Conservation (phyloP, 2,113 vertebrate species). For the Pleuronectes platessa region DNA sequence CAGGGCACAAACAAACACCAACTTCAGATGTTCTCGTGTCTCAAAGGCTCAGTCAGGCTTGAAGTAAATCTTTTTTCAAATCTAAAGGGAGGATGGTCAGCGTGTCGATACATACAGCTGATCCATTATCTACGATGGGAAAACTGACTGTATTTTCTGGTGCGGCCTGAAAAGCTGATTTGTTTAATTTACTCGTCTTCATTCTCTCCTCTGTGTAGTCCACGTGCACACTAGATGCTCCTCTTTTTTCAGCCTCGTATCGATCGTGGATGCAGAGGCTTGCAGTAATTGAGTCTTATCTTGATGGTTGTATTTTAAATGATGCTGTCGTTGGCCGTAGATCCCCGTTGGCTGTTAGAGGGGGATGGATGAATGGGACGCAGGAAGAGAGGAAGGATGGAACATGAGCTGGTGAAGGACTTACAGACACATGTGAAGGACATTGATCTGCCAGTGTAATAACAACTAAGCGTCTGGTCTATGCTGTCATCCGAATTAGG, state of each 20-base stretch:
- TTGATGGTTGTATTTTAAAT: constrained; percentile 76
- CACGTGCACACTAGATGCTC: constrained; percentile 19
- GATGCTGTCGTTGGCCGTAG: constrained; percentile 56
- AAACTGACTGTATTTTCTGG: background rate
- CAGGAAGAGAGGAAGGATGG: background rate
- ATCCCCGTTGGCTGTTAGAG: constrained; percentile 36
- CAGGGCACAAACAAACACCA: background rate
- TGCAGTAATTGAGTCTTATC: constrained; percentile 73
- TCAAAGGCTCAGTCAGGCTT: background rate
- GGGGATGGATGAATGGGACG: constrained; percentile 11
- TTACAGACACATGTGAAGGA: constrained; percentile 13
- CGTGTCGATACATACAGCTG: background rate
- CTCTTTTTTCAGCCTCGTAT: constrained; percentile 45
- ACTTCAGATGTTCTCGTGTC: background rate
- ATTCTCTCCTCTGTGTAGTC: background rate
- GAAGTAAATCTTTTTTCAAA: constrained; percentile 4
- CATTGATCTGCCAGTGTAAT: constrained; percentile 13
- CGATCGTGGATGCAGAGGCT: constrained; percentile 62
- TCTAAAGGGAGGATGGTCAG: background rate
- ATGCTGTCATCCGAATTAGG: constrained; percentile 22
- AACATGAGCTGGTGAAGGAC: constrained; percentile 5
- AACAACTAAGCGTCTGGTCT: constrained; percentile 35
- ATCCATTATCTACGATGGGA: constrained; percentile 16
- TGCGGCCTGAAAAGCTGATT: background rate
- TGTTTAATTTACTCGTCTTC: constrained; percentile 6